Base-by-base conservation (phyloP, 2,888 invertebrate species). In the Pandemis heparana region DNA sequence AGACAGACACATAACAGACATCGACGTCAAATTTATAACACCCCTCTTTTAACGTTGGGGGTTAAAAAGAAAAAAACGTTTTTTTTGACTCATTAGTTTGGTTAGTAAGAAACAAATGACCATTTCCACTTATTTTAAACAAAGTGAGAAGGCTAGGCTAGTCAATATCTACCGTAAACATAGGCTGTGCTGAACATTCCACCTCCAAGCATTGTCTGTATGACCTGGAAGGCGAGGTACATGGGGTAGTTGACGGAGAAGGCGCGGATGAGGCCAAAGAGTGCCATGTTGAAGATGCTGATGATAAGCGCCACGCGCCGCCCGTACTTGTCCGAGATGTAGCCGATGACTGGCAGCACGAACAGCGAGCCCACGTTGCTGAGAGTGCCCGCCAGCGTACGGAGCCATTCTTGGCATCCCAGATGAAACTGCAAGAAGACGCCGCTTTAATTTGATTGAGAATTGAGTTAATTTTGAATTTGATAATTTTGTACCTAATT, bases 371-470 rank as follows among this genome's bases (percentile, higher is more conserved):
- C 97, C 62, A 96, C 88, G 80, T 96, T 96, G 87, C 95, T 96
- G 1, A 97, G 89, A 3, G 97, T 97, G 1, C 97, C 97, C 6
- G 97, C 95, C 77, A 97, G 83, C 0, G 96, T 95, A 62, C 97
- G 90, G 80, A 96, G 95, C 97, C 97, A 97, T 76, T 96, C 94
- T 72, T 95, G 94, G 78, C 97, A 97, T 14, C 95, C 95, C 6
- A 97, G 86, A 78, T 95, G 91, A 81, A 96, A 96, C 96, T 97
- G 83, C 18, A 91, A 90, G 80, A 59, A 56, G 12, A 53, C 2
- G 4, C 3, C 18, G 53, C 18, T 16, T 51, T 53, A 51, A n/a
- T n/a, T n/a, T n/a, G n/a, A n/a, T n/a, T n/a, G n/a, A n/a, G n/a
- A n/a, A n/a, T n/a, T n/a, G n/a, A n/a, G n/a, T n/a, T n/a, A n/a